phyloP scores from a whole-genome alignment of 2,888 invertebrate species.

The Mermis nigrescens region DNA sequence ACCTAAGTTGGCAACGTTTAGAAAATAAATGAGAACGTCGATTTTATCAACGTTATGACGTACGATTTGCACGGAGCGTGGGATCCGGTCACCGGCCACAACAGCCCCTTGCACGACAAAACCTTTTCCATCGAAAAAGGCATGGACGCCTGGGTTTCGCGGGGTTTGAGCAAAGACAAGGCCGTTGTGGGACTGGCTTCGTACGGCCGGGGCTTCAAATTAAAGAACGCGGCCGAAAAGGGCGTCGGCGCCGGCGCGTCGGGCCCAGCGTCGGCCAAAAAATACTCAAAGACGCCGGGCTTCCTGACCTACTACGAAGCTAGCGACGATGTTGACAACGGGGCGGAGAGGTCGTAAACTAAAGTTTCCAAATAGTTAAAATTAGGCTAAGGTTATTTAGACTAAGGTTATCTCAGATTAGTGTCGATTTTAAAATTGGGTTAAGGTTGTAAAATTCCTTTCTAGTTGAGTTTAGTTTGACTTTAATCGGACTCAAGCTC shows the following conservation, averaged over 20 bases:
- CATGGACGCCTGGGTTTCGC: constrained; percentile 47
- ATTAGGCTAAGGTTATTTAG: no score
- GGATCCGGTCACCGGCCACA: constrained; percentile 8
- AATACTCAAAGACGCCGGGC: constrained; percentile 71
- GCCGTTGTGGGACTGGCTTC: constrained; percentile 26
- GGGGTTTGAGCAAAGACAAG: constrained; percentile 26
- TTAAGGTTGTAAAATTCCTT: no score
- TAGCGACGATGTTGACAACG: no score
- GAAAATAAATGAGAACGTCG: no score
- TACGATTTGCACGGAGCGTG: constrained; percentile 12
- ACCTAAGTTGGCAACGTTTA: no score
- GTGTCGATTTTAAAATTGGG: no score
- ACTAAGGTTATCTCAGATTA: no score
- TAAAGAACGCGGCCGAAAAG: constrained; percentile 16
- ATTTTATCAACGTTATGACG: constrained; percentile 6
- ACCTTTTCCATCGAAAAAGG: background rate
- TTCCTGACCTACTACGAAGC: constrained; percentile 82
- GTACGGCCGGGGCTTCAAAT: constrained; percentile 26
- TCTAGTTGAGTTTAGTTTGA: no score
- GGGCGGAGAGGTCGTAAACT: no score
- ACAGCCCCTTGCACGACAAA: constrained; percentile 6
- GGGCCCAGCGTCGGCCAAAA: constrained; percentile 9
- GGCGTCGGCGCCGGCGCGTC: constrained; percentile 11
- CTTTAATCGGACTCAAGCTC: no score
- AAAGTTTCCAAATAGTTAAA: no score